Conservation (phyloP, 2,113 vertebrate genomes). For the Hippocampus mohnikei region DNA sequence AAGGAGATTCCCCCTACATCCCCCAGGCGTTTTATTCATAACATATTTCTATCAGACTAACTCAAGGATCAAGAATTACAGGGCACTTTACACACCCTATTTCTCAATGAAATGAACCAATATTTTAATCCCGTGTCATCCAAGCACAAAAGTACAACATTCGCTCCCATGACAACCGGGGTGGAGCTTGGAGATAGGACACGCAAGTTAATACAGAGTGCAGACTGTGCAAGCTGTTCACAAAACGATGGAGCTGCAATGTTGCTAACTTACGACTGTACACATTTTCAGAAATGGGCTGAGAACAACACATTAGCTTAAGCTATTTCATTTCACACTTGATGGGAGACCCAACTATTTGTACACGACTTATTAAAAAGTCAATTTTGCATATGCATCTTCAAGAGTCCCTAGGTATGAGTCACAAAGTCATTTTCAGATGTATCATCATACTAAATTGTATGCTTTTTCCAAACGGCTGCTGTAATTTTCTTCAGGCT, state of each 20-base stretch:
- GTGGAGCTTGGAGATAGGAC: too few relatives aligned
- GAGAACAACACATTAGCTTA: neutral
- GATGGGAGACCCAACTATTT: neutral
- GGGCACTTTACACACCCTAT: neutral
- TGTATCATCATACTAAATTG: conserved; percentile 39
- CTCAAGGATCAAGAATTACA: neutral
- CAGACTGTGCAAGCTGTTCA: neutral
- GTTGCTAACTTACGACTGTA: neutral
- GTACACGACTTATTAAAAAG: neutral
- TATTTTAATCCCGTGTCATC: neutral
- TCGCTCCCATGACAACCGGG: neutral
- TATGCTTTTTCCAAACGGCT: conserved; percentile 48
- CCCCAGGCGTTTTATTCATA: too few relatives aligned
- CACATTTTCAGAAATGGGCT: neutral
- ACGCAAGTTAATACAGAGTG: too few relatives aligned
- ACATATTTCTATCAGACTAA: too few relatives aligned
- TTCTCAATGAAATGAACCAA: neutral
- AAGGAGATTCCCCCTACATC: too few relatives aligned
- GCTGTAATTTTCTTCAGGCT: conserved; percentile 59
- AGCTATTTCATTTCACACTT: neutral
- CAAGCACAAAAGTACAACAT: neutral
- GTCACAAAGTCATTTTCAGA: neutral
- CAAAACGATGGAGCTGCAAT: neutral
- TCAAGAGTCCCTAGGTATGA: neutral
- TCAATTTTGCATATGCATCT: neutral